Evolutionary conservation across 2,888 invertebrate species (phyloP).

Genomic region (Salpingus planirostris): DNA sequence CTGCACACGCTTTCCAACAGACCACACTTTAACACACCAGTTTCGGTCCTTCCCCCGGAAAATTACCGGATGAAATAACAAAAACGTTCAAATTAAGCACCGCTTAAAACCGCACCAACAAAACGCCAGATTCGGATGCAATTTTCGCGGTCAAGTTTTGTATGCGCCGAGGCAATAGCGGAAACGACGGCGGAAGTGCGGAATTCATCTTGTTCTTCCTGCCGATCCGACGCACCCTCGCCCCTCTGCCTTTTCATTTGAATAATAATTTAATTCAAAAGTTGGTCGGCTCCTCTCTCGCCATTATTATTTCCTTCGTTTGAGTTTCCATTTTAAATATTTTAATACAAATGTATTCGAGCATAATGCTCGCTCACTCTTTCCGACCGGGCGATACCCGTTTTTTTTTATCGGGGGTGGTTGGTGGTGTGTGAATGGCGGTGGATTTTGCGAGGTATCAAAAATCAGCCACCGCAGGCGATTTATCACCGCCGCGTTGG

Average conservation of each 20-base stretch:
- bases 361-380: too few relatives aligned
- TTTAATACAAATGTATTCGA: conserved; percentile 30
- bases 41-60: too few relatives aligned
- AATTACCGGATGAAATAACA: too few relatives aligned
- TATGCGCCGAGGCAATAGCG: conserved; percentile 28
- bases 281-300: conserved; percentile 20
- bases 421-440: too few relatives aligned
- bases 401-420: too few relatives aligned
- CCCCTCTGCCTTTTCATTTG: conserved; percentile 31
- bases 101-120: too few relatives aligned
- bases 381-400: too few relatives aligned
- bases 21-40: too few relatives aligned
- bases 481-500: too few relatives aligned
- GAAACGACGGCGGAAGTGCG: conserved; percentile 32
- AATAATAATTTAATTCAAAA: conserved; percentile 37
- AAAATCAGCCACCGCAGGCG: too few relatives aligned
- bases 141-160: conserved; percentile 32
- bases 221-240: conserved; percentile 5
- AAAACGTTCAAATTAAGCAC: too few relatives aligned
- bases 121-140: conserved; percentile 36
- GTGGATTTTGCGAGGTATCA: too few relatives aligned
- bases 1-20: conserved; percentile 7
- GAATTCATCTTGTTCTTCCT: conserved; percentile 34
- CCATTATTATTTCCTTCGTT: conserved; percentile 30
- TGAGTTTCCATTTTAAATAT: conserved; percentile 34